A percentile compares a stretch with the other conserved stretches of the same genome.
Evolutionary conservation across 2,888 invertebrate genomes (phyloP).

Genomic region (Trichopoda pennipes): DNA sequence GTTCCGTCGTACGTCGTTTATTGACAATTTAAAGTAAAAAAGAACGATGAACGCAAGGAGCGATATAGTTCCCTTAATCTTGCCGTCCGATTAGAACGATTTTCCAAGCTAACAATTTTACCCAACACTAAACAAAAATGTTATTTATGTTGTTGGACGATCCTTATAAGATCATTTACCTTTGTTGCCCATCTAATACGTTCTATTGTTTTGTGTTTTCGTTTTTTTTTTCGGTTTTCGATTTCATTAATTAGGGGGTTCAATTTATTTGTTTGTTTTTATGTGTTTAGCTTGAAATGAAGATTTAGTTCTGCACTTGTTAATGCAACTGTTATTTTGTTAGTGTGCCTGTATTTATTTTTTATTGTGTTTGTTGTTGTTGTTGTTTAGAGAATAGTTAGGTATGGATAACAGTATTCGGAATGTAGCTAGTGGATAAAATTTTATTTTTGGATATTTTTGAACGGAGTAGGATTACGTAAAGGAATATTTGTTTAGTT

Average conservation of each 20-base stretch:
- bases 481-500: too few relatives aligned
- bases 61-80: too few relatives aligned
- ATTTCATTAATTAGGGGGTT: background rate
- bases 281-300: background rate
- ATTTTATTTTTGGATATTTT: too few relatives aligned
- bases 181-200: background rate
- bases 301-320: background rate
- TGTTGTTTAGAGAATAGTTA: background rate
- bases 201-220: background rate
- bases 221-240: background rate
- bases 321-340: background rate
- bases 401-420: background rate
- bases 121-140: too few relatives aligned
- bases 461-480: too few relatives aligned
- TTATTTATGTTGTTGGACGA: background rate
- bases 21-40: too few relatives aligned
- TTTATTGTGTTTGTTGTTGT: background rate
- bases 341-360: background rate
- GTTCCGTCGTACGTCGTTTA: too few relatives aligned
- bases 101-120: too few relatives aligned
- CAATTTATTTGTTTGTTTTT: background rate
- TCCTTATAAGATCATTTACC: background rate
- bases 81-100: too few relatives aligned
- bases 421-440: background rate
- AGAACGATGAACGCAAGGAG: too few relatives aligned